A percentile compares a stretch with the other conserved stretches of the same genome.
These are phyloP conservation scores for Cosmopolites sordidus DNA, from an alignment of 2,888 invertebrate species.

Conservation along the genomic window DNA sequence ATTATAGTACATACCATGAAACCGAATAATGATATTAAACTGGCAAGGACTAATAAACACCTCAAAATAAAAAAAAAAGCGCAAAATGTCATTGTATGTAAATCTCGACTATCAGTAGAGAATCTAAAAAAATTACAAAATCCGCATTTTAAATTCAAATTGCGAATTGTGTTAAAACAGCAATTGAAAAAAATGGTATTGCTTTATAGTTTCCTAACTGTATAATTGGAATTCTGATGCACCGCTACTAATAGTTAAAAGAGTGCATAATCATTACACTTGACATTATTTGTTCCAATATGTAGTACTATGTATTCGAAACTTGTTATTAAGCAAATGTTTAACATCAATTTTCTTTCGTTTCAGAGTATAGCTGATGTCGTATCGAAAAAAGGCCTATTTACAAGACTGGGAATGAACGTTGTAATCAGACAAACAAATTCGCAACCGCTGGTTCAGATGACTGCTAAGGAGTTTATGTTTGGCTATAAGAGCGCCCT, in stretches of 20 bases:
- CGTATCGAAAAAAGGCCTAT: conserved; percentile 60
- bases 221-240: background rate
- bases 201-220: background rate
- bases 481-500: conserved; percentile 81
- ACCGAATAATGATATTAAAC: too few relatives aligned
- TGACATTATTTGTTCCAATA: background rate
- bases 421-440: conserved; percentile 64
- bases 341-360: conserved; percentile 14
- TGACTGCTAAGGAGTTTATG: conserved; percentile 85
- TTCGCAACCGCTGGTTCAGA: conserved; percentile 66
- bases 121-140: too few relatives aligned
- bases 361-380: conserved; percentile 79
- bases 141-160: too few relatives aligned
- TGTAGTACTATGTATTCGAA: too few relatives aligned
- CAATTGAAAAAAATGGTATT: background rate
- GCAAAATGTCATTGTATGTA: too few relatives aligned
- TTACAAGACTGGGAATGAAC: conserved; percentile 68
- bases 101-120: too few relatives aligned
- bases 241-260: background rate
- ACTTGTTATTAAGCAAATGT: too few relatives aligned
- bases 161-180: background rate
- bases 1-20: too few relatives aligned
- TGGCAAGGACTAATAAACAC: too few relatives aligned
- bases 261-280: background rate
- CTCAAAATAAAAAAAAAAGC: too few relatives aligned